A percentile compares a stretch with the other conserved stretches of the same genome.
phyloP scores from a whole-genome alignment of 2,888 invertebrate species.

The Melinaea marsaeus region DNA sequence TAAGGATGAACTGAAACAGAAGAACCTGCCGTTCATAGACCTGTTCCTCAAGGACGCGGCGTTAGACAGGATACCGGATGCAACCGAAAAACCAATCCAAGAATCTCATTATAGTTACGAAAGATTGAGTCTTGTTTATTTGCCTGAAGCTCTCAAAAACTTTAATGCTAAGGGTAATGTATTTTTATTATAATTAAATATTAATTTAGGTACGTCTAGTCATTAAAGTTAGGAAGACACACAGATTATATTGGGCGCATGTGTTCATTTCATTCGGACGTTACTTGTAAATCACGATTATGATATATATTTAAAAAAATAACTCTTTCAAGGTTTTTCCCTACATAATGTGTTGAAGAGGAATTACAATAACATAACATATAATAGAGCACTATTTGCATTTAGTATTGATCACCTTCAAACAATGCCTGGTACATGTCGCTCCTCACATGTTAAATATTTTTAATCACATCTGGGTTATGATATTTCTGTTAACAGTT shows the following conservation, averaged over 20 bases:
- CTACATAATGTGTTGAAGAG: no score
- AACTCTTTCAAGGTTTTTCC: no score
- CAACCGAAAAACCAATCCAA: conserved; percentile 58
- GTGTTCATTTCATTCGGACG: conserved; percentile 15
- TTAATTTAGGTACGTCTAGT: conserved; percentile 17
- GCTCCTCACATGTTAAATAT: conserved; percentile 5
- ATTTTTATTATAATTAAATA: conserved; percentile 43
- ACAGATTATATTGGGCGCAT: conserved; percentile 54
- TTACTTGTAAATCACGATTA: neutral
- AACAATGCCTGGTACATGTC: neutral
- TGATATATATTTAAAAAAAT: neutral
- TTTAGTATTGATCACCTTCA: neutral
- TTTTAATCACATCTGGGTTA: conserved; percentile 41
- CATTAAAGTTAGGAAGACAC: conserved; percentile 58
- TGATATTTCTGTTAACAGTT: conserved; percentile 58
- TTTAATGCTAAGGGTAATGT: conserved; percentile 64
- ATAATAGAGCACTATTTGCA: no score
- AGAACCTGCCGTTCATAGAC: conserved; percentile 63
- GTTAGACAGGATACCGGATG: conserved; percentile 64
- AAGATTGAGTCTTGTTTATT: conserved; percentile 53
- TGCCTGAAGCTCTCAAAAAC: conserved; percentile 56
- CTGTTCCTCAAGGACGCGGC: conserved; percentile 56
- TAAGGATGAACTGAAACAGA: conserved; percentile 50
- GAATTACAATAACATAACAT: no score
- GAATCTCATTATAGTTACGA: conserved; percentile 71